Conservation (phyloP, 2,797 vertebrate genomes). For the Schizothorax lantsangensis region DNA sequence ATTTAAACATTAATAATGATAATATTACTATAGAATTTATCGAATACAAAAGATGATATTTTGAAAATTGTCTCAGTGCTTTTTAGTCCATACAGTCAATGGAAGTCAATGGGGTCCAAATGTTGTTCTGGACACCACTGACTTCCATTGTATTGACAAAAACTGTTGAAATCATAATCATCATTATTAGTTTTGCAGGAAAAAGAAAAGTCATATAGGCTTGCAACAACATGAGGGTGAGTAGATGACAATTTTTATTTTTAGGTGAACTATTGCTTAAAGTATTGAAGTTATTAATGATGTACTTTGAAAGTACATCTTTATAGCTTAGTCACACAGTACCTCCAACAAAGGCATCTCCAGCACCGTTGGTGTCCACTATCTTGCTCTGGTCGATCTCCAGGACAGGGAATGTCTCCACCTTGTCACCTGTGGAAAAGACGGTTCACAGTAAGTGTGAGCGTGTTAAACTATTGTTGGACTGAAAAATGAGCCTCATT, state of each 20-base stretch:
- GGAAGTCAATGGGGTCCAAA: background rate
- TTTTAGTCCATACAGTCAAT: background rate
- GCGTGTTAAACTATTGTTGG: constrained; percentile 22
- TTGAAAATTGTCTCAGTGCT: background rate
- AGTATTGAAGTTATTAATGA: background rate
- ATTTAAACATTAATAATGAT: background rate
- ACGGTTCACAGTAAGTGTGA: constrained; percentile 27
- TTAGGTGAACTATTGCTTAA: background rate
- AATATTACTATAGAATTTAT: background rate
- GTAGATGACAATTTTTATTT: background rate
- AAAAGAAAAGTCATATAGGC: background rate
- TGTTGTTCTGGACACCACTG: background rate
- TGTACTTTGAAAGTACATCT: background rate
- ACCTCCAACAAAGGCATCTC: constrained; percentile 99
- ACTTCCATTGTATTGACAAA: background rate
- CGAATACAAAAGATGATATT: background rate
- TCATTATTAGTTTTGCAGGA: background rate
- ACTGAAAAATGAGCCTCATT: constrained; percentile 25
- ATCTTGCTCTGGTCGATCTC: constrained; percentile 90
- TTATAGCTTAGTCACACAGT: constrained; percentile 22
- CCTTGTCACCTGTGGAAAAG: constrained; percentile 80
- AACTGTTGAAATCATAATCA: background rate
- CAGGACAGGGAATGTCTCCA: constrained; percentile 86
- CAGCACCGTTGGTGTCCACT: constrained; percentile 96
- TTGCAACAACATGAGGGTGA: background rate